Evolutionary conservation across 2,113 vertebrate genomes (phyloP), one percentile per base, ranked within the genome.

Genomic region (Strix uralensis): DNA sequence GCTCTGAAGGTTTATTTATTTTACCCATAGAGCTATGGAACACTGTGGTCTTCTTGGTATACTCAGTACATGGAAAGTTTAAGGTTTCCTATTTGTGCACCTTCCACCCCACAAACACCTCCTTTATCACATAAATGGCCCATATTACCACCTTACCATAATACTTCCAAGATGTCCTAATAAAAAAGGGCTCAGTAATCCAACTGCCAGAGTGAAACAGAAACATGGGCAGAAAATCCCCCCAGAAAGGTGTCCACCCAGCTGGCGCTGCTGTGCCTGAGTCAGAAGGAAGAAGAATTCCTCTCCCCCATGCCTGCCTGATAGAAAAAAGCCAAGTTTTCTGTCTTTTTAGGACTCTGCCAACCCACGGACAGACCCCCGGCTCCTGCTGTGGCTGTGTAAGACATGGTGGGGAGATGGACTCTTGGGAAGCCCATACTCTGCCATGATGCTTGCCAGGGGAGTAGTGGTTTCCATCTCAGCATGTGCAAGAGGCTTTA

Each of bases 381-480:
- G 0, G 9, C 42, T 63, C 5, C n/a, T 57, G 17, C 17, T 15
- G 34, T 63, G 57, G 11, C 40, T 51, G 13, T 22, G 29, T 44
- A 34, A 55, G 20, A 27, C 42, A 8, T 1, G 1, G 17, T 16
- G 19, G 10, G 3, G 49, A 63, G 11, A 13, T 5, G 57, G 21
- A 59, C 5, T 15, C 14, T 20, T 38, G 67, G 25, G 19, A 40
- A 75, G 10, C 5, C 23, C 36, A 4, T 6, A 14, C 4, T 26
- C 16, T 4, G 0, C 26, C 34, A 17, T 0, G 1, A 7, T 36
- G 16, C 8, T 44, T 61, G 8, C 4, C 26, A 40, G 42, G 14
- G 15, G 67, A 13, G 32, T 26, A 26, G 2, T 46, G 4, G 4
- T 49, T 75, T 47, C 70, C 23, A 29, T 5, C 26, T 46, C 78